A percentile compares a stretch with the other conserved stretches of the same genome.
Evolutionary conservation across 2,888 invertebrate genomes (phyloP).

Genomic region (Venustoraphidia nigricollis): DNA sequence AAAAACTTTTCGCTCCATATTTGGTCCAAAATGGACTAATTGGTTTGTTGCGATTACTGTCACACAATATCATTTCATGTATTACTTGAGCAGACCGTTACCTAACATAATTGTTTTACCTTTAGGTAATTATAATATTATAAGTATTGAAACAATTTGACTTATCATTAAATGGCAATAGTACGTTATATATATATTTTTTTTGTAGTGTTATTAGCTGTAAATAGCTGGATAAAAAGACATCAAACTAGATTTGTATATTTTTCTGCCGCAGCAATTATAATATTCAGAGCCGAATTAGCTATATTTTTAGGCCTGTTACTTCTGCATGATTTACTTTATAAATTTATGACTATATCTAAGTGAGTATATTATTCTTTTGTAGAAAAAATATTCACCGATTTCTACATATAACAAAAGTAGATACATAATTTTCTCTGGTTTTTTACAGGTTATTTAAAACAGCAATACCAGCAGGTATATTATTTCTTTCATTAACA

Average conservation of each 20-base stretch:
- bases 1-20: constrained; percentile 56
- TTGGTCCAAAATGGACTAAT: constrained; percentile 60
- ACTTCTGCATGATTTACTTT: constrained; percentile 62
- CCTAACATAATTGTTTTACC: constrained; percentile 92
- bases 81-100: constrained; percentile 84
- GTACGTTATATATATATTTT: constrained; percentile 6
- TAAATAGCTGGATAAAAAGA: constrained; percentile 71
- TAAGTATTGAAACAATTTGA: constrained; percentile 3
- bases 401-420: not conserved
- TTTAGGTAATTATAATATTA: constrained; percentile 47
- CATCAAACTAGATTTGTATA: constrained; percentile 61
- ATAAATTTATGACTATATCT: constrained; percentile 47
- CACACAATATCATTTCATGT: constrained; percentile 96
- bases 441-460: constrained; percentile 46
- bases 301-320: constrained; percentile 74
- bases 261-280: constrained; percentile 71
- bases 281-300: constrained; percentile 84
- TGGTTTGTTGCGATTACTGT: constrained; percentile 76
- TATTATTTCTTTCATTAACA: constrained; percentile 51
- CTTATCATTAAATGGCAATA: too few species aligned
- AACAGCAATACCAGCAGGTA: constrained; percentile 54
- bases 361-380: constrained; percentile 34
- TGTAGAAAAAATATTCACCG: not conserved
- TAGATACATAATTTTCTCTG: constrained; percentile 10
- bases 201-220: constrained; percentile 66